A percentile compares a stretch with the other conserved stretches of the same genome.
Evolutionary conservation across 2,113 vertebrate genomes (phyloP).

Genomic region (Buteo buteo): DNA sequence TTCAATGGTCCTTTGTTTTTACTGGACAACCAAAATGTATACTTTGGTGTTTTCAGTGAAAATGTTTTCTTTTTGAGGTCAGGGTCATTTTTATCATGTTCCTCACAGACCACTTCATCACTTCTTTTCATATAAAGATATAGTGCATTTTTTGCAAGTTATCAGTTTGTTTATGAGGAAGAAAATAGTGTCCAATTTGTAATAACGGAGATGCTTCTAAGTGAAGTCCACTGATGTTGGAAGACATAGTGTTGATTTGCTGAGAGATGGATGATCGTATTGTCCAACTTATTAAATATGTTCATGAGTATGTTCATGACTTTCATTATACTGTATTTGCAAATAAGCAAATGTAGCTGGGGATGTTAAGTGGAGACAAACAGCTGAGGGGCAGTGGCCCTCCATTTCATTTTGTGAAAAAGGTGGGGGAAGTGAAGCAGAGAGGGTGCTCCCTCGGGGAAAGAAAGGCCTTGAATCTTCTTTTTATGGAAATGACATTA

Average conservation of each 20-base stretch:
- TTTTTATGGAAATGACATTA: background rate
- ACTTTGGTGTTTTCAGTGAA: background rate
- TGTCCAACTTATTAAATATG: background rate
- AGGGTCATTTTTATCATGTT: background rate
- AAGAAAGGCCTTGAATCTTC: background rate
- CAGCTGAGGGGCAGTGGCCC: background rate
- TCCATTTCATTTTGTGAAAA: background rate
- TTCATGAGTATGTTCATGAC: rapidly evolving
- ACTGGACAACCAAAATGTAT: background rate
- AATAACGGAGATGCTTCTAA: background rate
- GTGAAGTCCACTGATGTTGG: background rate
- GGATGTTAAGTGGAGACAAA: background rate
- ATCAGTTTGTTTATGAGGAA: background rate
- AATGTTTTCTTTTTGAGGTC: background rate
- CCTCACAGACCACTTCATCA: background rate
- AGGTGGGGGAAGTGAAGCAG: background rate
- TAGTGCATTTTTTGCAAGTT: background rate
- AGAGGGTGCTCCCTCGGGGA: background rate
- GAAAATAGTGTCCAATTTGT: background rate
- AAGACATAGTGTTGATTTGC: background rate
- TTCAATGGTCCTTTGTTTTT: background rate
- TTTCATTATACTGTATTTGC: background rate
- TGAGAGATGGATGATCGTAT: background rate
- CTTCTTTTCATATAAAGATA: background rate
- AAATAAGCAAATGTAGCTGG: background rate